Percentiles rank a stretch among this genome's conserved stretches.
Evolutionary conservation across 1,140 invertebrate species (phyloP).

Genomic region (Geopemphigus sp.): DNA sequence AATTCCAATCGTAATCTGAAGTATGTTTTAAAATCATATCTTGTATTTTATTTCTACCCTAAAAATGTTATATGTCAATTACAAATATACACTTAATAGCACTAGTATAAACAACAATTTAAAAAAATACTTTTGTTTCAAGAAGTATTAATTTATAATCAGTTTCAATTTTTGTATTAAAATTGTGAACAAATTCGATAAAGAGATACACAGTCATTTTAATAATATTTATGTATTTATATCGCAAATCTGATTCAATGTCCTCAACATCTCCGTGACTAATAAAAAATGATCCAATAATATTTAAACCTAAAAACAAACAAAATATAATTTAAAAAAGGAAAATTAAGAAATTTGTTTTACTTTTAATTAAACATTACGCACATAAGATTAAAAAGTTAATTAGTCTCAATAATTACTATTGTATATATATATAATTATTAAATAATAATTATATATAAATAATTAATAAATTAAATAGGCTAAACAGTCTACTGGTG

Average conservation of each 20-base stretch:
- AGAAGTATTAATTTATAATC: slow-evolving; percentile 50
- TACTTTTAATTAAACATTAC: too few relatives aligned
- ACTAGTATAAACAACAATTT: slow-evolving; percentile 10
- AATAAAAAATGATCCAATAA: slow-evolving; percentile 43
- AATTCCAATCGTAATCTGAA: slow-evolving; percentile 58
- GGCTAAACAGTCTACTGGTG: too few relatives aligned
- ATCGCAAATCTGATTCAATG: slow-evolving; percentile 5
- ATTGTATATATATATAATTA: too few relatives aligned
- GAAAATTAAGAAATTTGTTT: too few relatives aligned
- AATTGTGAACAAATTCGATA: slow-evolving; percentile 44
- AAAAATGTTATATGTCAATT: background rate
- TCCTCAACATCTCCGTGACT: slow-evolving; percentile 40
- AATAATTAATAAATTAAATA: too few relatives aligned
- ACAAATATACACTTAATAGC: background rate
- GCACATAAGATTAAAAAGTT: too few relatives aligned
- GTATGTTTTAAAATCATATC: slow-evolving; percentile 54
- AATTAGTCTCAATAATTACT: too few relatives aligned
- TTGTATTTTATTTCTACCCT: slow-evolving; percentile 51
- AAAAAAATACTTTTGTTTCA: slow-evolving; percentile 49
- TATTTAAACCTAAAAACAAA: slow-evolving; percentile 50
- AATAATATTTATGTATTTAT: slow-evolving; percentile 50
- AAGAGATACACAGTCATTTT: slow-evolving; percentile 53
- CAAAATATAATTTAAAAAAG: too few relatives aligned
- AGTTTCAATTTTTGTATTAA: slow-evolving; percentile 46
- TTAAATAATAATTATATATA: too few relatives aligned